Evolutionary conservation across 37 sponge, comb jelly and placozoan species (phyloP), one percentile per base, ranked within the genome.

Genomic region (Chondrilla cf. caribensis): DNA sequence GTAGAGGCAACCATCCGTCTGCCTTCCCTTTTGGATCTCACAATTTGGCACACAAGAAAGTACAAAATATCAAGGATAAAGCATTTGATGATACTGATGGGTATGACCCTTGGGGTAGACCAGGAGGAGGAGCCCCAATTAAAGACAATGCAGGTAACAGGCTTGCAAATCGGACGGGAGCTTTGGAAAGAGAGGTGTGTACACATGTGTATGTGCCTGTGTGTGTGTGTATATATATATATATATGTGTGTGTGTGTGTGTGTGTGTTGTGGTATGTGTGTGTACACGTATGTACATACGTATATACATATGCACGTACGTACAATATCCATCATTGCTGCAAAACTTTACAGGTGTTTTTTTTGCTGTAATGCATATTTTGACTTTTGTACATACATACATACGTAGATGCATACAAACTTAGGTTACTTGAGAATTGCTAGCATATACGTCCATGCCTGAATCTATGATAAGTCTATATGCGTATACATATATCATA

Each of bases 41-140:
- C n/a, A 19, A 47, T 73, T 40, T 22, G 2, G 6, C 22, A 14
- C 4, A 38, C 25, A 8, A 9, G 15, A 58, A 22, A 8, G 18
- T 18, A 58, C 21, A 15, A 38, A 9, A 14, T 5, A 51, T 15
- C 38, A 58, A 37, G 38, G 60, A 5, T 2, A 41, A 77, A 2
- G 9, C 22, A 41, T 19, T 17, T 11, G 18, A 24, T 15, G 79
- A 25, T 22, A 26, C 9, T 21, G 36, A 60, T 37, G 81, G 60
- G 38, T 88, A 80, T 62, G 67, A 84, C 37, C 89, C 89, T 8
- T 89, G 85, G 89, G 90, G 90, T 51, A 86, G 72, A 31, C 81
- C 84, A 18, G 86, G 86, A 1, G 83, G 65, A 21, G 86, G 86
- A 21, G 86, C 86, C 55, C 90, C 90, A 9, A 58, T 83, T 38